Percentiles rank a stretch among this genome's conserved stretches.
Evolutionary conservation across 2,113 vertebrate genomes (phyloP).

Genomic region (Toxotes chatareus): DNA sequence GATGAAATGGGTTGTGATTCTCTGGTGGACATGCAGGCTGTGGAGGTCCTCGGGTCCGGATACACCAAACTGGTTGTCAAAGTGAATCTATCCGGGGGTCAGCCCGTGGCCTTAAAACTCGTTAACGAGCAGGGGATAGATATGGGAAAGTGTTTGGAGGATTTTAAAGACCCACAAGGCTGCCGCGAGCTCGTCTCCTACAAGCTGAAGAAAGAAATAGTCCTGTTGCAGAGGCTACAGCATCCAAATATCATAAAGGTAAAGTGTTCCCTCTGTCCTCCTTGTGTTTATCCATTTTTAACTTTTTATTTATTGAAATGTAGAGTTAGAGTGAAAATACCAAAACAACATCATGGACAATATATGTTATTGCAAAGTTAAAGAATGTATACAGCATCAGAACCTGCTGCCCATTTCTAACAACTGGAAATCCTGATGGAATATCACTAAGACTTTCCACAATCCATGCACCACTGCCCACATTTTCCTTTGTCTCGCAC

Average conservation of each 20-base stretch:
- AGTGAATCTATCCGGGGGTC: slow-evolving; percentile 72
- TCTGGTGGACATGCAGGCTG: slow-evolving; percentile 75
- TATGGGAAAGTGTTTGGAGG: slow-evolving; percentile 87
- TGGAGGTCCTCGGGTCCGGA: slow-evolving; percentile 82
- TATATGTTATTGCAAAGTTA: not conserved
- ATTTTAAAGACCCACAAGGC: slow-evolving; percentile 79
- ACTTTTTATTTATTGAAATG: not conserved
- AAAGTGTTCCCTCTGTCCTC: slow-evolving; percentile 4
- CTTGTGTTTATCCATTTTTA: not conserved
- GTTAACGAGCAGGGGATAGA: slow-evolving; percentile 89
- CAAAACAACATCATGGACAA: not conserved
- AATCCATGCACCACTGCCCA: slow-evolving; percentile 51
- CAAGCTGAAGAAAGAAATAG: slow-evolving; percentile 89
- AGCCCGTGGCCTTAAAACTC: slow-evolving; percentile 81
- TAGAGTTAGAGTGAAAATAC: not conserved
- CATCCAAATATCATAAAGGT: slow-evolving; percentile 90
- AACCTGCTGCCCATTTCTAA: slow-evolving; percentile 2
- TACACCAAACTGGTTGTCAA: slow-evolving; percentile 86
- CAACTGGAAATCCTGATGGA: slow-evolving; percentile 14
- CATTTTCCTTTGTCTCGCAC: slow-evolving; percentile 70
- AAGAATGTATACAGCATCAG: not conserved
- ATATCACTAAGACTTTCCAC: slow-evolving; percentile 55
- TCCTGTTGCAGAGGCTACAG: slow-evolving; percentile 85
- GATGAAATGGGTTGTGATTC: slow-evolving; percentile 83
- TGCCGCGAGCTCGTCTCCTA: slow-evolving; percentile 87